phyloP scores from a whole-genome alignment of 2,888 invertebrate genomes.

The Pterostichus niger region DNA sequence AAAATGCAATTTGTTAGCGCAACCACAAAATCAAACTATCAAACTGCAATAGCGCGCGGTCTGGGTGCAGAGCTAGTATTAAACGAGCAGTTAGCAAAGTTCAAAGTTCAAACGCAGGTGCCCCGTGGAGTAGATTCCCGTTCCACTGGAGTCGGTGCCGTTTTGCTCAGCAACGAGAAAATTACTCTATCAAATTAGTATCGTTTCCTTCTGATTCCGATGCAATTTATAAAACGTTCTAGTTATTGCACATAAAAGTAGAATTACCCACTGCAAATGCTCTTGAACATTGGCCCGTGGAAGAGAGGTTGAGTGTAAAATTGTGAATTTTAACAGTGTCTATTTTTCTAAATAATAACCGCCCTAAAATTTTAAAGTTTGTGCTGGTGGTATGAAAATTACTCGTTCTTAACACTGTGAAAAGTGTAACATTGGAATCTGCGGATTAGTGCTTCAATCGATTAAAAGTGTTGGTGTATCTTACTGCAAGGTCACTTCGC shows the following conservation, averaged over 20 bases:
- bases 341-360: no score
- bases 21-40: background rate
- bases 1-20: no score
- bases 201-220: constrained; percentile 18
- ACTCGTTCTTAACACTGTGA: no score
- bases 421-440: no score
- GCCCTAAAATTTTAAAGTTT: no score
- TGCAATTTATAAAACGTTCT: constrained; percentile 5
- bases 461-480: no score
- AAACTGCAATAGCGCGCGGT: constrained; percentile 43
- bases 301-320: no score
- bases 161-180: background rate
- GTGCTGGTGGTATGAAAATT: no score
- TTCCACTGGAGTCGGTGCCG: constrained; percentile 11
- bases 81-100: constrained; percentile 39
- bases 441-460: no score
- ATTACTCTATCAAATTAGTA: constrained; percentile 55
- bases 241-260: constrained; percentile 1
- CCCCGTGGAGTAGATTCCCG: constrained; percentile 3
- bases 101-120: constrained; percentile 59
- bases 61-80: constrained; percentile 10
- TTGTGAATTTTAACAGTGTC: no score
- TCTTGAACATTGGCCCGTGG: no score
- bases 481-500: no score
- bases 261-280: background rate